phyloP scores from a whole-genome alignment of 2,888 invertebrate genomes.

The Alsophila aescularia region DNA sequence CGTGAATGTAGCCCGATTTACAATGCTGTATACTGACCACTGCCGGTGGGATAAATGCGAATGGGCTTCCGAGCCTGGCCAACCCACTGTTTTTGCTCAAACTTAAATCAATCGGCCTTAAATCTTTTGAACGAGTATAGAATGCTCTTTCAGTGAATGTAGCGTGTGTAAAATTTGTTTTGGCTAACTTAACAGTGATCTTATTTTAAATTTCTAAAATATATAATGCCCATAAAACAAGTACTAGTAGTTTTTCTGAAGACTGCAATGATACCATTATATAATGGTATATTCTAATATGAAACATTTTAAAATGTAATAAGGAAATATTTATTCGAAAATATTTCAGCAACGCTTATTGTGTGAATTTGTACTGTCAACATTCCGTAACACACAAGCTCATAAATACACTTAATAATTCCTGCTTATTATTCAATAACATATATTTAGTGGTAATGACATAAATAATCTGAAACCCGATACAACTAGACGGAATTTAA shows the following conservation, averaged over 20 bases:
- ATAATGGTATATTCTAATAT: too few relatives aligned
- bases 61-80: conserved; percentile 43
- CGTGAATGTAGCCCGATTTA: conserved; percentile 35
- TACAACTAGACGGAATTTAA: neutral
- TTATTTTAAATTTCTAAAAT: neutral
- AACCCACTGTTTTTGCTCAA: conserved; percentile 47
- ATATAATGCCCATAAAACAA: too few relatives aligned
- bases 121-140: conserved; percentile 38
- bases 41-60: conserved; percentile 50
- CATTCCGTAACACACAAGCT: too few relatives aligned
- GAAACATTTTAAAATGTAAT: too few relatives aligned
- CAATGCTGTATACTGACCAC: conserved; percentile 47
- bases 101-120: conserved; percentile 53
- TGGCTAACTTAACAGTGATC: neutral
- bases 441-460: neutral
- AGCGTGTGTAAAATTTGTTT: neutral
- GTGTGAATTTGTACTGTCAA: too few relatives aligned
- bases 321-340: too few relatives aligned
- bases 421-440: too few relatives aligned
- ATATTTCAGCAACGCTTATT: too few relatives aligned
- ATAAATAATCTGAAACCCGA: neutral
- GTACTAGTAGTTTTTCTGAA: too few relatives aligned
- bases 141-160: neutral
- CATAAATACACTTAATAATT: too few relatives aligned
- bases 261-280: too few relatives aligned